Percentiles rank a stretch among this genome's conserved stretches.
Conservation (phyloP, 2,113 vertebrate species). For the Gasterosteus aculeatus region DNA sequence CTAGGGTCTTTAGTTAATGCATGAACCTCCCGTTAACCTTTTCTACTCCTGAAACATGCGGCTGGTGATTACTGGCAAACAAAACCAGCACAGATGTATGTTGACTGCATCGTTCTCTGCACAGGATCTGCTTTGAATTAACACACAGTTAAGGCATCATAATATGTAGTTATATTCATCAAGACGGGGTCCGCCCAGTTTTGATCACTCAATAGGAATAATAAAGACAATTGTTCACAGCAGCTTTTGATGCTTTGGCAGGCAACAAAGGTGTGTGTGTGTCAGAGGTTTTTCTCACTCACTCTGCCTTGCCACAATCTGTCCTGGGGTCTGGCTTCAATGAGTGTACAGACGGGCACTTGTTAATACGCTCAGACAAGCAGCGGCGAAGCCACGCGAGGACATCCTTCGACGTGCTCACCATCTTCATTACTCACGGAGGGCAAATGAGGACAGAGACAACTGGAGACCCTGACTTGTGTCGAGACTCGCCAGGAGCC, state of each 20-base stretch:
- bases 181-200: not conserved
- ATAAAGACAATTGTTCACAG: conserved; percentile 20
- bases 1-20: conserved; percentile 59
- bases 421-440: conserved; percentile 52
- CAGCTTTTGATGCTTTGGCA: conserved; percentile 27
- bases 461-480: conserved; percentile 32
- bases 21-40: conserved; percentile 46
- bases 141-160: not conserved
- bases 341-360: conserved; percentile 71
- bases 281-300: conserved; percentile 59
- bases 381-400: conserved; percentile 69
- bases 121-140: not conserved
- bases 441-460: conserved; percentile 58
- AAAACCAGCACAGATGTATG: not conserved
- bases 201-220: not conserved
- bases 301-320: conserved; percentile 68
- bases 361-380: conserved; percentile 75
- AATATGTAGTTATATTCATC: not conserved
- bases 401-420: conserved; percentile 62
- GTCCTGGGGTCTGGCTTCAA: conserved; percentile 72
- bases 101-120: not conserved
- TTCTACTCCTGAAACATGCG: conserved; percentile 18
- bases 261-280: not conserved
- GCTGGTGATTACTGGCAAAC: not conserved
- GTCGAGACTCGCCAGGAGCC: conserved; percentile 44